Percentiles rank a stretch among this genome's conserved stretches.
phyloP scores from a whole-genome alignment of 1,140 invertebrate genomes.

The Periplaneta americana region DNA sequence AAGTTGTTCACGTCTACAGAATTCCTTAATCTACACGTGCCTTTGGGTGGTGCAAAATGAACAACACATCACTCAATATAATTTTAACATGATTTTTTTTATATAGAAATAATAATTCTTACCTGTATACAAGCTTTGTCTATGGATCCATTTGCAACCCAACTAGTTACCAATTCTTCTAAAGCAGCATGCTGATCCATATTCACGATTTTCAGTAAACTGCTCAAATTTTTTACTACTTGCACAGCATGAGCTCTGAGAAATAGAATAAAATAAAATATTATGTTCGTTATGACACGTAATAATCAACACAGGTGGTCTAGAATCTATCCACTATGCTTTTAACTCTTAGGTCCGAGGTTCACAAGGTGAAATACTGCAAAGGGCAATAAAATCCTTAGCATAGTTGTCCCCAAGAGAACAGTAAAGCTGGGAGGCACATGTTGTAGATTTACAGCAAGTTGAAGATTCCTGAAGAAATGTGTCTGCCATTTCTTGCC shows the following conservation, averaged over 20 bases:
- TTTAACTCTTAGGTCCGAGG: too few relatives aligned
- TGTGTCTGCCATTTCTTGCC: too few relatives aligned
- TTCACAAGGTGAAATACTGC: too few relatives aligned
- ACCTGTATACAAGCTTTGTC: slow-evolving; percentile 36
- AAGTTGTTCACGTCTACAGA: neutral
- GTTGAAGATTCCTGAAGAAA: too few relatives aligned
- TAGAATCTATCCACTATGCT: too few relatives aligned
- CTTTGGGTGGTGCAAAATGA: neutral
- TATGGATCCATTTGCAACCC: slow-evolving; percentile 55
- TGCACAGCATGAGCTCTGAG: slow-evolving; percentile 39
- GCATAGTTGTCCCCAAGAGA: too few relatives aligned
- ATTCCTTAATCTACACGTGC: neutral
- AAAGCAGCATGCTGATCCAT: slow-evolving; percentile 62
- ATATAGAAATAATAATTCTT: neutral
- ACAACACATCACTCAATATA: neutral
- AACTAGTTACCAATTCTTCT: slow-evolving; percentile 60
- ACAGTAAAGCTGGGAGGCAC: too few relatives aligned
- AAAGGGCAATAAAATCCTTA: too few relatives aligned
- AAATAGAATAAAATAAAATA: neutral
- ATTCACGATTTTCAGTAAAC: slow-evolving; percentile 49
- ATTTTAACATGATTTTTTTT: neutral
- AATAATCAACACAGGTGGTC: too few relatives aligned
- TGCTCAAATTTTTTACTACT: slow-evolving; percentile 55
- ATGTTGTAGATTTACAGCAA: too few relatives aligned
- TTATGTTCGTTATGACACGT: too few relatives aligned